Evolutionary conservation across 2,113 vertebrate species (phyloP), one percentile per base, ranked within the genome.

Genomic region (Meleagris gallopavo): DNA sequence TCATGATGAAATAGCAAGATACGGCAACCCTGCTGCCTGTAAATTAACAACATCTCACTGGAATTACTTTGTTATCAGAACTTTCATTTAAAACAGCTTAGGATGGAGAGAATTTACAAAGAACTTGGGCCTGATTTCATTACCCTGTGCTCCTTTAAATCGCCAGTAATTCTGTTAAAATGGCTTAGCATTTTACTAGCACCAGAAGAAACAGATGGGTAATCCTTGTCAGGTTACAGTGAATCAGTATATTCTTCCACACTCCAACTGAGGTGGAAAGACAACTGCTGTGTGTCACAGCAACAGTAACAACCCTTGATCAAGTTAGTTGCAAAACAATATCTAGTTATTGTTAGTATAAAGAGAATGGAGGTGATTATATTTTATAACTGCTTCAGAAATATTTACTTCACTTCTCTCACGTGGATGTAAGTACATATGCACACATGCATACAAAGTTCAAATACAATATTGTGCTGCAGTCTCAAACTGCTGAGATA

Each of bases 351-450:
- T 30, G 1, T 24, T 45, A 34, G 4, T 29, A 61, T 38, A 17
- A 57, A n/a, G 7, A 66, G 34, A 89, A 48, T 5, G 25, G 8
- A 76, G 9, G 3, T 1, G 0, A 25, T 30, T 4, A 27, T 1
- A 0, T 38, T 24, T 48, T 80, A 6, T 20, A 50, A 1, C 4
- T 77, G 2, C 13, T 50, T 73, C 22, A 52, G 45, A 61, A 61
- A 46, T 25, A 1, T n/a, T 79, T 41, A 11, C 14, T 55, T 84
- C 50, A 14, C 7, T 7, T 10, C 6, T 11, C 24, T 57, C 0
- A 0, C 13, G 19, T 9, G 62, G 20, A 29, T 8, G 29, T 10
- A 38, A 20, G 17, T 32, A 45, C 9, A 3, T 32, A 4, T 20
- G 11, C 6, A 14, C 10, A 13, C 13, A 32, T 7, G 19, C 12